These are phyloP conservation scores for Centroberyx gerrardi DNA, from an alignment of 2,797 vertebrate species.

Conservation along the genomic window DNA sequence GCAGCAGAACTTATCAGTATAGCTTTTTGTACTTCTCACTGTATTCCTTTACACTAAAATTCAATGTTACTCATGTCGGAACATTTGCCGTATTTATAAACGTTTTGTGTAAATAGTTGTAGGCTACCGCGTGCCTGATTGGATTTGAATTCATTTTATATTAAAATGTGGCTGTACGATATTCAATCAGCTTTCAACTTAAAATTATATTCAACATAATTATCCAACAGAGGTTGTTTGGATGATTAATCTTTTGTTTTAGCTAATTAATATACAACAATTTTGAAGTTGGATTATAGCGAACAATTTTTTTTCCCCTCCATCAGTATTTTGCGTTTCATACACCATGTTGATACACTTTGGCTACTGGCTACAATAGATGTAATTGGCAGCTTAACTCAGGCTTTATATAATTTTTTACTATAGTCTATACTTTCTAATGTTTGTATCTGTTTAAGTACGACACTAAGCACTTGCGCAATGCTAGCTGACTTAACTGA, in stretches of 20 bases:
- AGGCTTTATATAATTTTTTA: background rate
- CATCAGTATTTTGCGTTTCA: background rate
- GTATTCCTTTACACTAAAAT: background rate
- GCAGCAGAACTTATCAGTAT: background rate
- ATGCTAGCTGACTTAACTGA: constrained; percentile 45
- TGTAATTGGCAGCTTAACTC: background rate
- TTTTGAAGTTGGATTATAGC: background rate
- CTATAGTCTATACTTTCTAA: background rate
- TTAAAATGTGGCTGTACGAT: background rate
- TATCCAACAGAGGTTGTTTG: no score
- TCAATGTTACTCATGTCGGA: background rate
- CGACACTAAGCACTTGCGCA: background rate
- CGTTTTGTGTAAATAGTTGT: background rate
- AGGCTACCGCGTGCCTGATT: background rate
- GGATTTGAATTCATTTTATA: background rate
- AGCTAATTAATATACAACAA: background rate
- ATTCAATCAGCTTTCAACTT: constrained; percentile 1
- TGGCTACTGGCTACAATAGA: background rate
- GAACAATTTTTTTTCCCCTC: background rate
- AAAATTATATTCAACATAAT: background rate
- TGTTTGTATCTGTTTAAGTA: constrained; percentile 1
- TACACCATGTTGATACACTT: background rate
- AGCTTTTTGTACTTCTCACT: background rate
- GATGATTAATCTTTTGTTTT: background rate
- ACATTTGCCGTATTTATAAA: background rate